A percentile compares a stretch with the other conserved stretches of the same genome.
Evolutionary conservation across 2,797 vertebrate genomes (phyloP).

Genomic region (Orientallactaga sibirica): DNA sequence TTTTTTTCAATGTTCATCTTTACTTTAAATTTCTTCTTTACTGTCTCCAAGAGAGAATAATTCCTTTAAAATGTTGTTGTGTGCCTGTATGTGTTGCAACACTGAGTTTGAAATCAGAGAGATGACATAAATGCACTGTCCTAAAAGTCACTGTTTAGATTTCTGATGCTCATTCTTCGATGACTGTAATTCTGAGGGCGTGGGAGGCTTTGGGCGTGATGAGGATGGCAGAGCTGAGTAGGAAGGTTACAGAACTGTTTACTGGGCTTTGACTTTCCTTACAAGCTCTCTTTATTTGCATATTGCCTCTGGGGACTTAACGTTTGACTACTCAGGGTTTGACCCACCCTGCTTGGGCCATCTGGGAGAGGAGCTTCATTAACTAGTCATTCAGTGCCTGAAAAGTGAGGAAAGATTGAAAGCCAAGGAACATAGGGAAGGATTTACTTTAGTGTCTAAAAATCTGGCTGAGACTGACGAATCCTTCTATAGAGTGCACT

Average conservation of each 20-base stretch:
- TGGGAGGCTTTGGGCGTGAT: conserved; percentile 17
- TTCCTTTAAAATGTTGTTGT: conserved; percentile 18
- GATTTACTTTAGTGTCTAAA: background rate
- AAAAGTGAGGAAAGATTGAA: conserved; percentile 53
- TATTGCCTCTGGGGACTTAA: conserved; percentile 64
- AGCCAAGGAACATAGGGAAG: background rate
- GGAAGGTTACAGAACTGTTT: conserved; percentile 41
- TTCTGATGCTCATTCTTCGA: conserved; percentile 16
- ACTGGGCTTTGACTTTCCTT: conserved; percentile 12
- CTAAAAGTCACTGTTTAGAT: conserved; percentile 44
- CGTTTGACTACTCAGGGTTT: conserved; percentile 37
- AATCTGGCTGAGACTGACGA: background rate
- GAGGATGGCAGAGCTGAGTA: conserved; percentile 24
- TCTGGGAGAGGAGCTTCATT: conserved; percentile 68
- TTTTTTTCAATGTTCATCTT: conserved; percentile 37
- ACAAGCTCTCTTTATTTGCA: conserved; percentile 34
- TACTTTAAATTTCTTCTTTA: conserved; percentile 25
- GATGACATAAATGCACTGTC: conserved; percentile 18
- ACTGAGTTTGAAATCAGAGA: background rate
- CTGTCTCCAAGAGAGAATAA: conserved; percentile 26
- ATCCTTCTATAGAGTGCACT: background rate
- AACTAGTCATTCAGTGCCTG: conserved; percentile 58
- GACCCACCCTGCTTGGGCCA: conserved; percentile 41
- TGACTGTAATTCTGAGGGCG: conserved; percentile 13
- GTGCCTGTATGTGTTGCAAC: background rate